A percentile compares a stretch with the other conserved stretches of the same genome.
These are phyloP conservation scores for Adoxophyes honmai DNA, from an alignment of 1,140 invertebrate species.

Conservation along the genomic window DNA sequence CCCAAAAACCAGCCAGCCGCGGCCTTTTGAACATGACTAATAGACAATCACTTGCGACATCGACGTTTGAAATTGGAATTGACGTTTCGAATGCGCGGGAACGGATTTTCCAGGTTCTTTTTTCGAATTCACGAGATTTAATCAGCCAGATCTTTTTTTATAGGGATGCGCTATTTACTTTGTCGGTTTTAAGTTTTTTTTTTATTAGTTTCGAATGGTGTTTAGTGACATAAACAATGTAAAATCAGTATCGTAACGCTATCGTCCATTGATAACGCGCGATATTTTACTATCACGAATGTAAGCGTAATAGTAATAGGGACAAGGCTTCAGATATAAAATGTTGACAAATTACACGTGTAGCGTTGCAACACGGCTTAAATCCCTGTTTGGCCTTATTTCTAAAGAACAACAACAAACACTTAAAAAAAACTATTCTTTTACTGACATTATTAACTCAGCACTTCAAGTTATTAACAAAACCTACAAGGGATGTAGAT, in stretches of 20 bases:
- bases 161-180: too few relatives aligned
- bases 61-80: constrained; percentile 2
- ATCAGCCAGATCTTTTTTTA: not conserved
- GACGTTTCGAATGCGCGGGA: not conserved
- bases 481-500: too few relatives aligned
- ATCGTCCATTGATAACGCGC: constrained; percentile 11
- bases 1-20: not conserved
- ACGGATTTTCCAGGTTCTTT: not conserved
- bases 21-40: constrained; percentile 13
- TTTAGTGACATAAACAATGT: too few relatives aligned
- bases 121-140: not conserved
- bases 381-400: constrained; percentile 11
- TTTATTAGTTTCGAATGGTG: too few relatives aligned
- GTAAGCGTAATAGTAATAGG: constrained; percentile 45
- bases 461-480: too few relatives aligned
- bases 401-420: too few relatives aligned
- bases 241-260: not conserved
- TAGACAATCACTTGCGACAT: constrained; percentile 11
- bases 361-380: constrained; percentile 51
- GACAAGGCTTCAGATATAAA: constrained; percentile 60
- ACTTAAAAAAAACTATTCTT: too few relatives aligned
- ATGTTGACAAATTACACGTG: constrained; percentile 59
- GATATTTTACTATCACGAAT: constrained; percentile 12
- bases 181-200: too few relatives aligned
- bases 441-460: too few relatives aligned